Percentiles rank a stretch among this genome's conserved stretches.
Evolutionary conservation across 2,797 vertebrate genomes (phyloP).

Genomic region (Amazonetta brasiliensis): DNA sequence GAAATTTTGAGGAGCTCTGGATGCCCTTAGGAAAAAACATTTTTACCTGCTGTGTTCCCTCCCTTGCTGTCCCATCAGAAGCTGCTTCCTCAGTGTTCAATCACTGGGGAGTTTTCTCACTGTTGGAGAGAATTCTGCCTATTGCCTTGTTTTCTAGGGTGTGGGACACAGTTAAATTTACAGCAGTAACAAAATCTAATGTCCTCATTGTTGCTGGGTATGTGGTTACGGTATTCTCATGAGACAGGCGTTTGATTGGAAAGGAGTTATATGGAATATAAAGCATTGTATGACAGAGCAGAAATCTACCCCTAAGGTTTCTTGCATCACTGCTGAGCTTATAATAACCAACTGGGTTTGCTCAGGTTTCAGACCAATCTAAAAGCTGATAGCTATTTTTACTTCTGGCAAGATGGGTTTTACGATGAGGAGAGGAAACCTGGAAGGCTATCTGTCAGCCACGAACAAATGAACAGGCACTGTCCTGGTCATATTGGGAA

Average conservation of each 20-base stretch:
- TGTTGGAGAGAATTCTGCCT: slow-evolving; percentile 30
- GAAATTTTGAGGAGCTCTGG: slow-evolving; percentile 58
- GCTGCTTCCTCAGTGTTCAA: not conserved
- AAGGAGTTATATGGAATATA: not conserved
- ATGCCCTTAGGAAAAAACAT: slow-evolving; percentile 53
- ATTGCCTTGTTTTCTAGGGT: not conserved
- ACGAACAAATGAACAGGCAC: not conserved
- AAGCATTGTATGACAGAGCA: not conserved
- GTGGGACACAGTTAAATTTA: not conserved
- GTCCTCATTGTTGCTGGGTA: not conserved
- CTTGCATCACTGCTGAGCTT: not conserved
- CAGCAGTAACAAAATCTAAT: not conserved
- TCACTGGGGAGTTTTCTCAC: not conserved
- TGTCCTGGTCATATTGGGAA: rapidly evolving
- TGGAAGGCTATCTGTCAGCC: not conserved
- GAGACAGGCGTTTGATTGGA: not conserved
- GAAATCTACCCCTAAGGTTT: not conserved
- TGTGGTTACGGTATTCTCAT: not conserved
- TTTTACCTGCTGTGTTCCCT: slow-evolving; percentile 15
- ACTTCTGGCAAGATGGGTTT: slow-evolving; percentile 19
- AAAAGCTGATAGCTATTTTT: slow-evolving; percentile 13
- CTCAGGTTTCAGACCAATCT: slow-evolving; percentile 53
- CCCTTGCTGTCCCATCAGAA: not conserved
- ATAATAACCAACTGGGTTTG: not conserved
- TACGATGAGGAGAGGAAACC: not conserved